These are phyloP conservation scores for Cirrhinus molitorella DNA, from an alignment of 2,797 vertebrate species.

Conservation along the genomic window DNA sequence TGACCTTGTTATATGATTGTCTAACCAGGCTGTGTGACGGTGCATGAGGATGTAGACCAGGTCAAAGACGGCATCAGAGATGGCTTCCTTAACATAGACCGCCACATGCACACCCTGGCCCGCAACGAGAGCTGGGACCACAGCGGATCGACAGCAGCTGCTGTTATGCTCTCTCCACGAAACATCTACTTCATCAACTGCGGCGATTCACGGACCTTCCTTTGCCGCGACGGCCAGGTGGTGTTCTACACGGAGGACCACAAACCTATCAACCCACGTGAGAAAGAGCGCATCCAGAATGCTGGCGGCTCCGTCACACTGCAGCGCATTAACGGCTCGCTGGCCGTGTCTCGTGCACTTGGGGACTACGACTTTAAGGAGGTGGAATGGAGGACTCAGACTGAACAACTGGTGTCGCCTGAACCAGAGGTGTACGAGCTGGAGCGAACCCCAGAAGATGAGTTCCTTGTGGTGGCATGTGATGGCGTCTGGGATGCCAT, in stretches of 20 bases:
- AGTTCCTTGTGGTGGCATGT: slow-evolving; percentile 85
- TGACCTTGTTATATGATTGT: slow-evolving; percentile 7
- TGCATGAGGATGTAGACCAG: slow-evolving; percentile 71
- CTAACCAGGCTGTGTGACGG: slow-evolving; percentile 66
- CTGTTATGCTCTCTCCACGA: slow-evolving; percentile 74
- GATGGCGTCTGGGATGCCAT: slow-evolving; percentile 87
- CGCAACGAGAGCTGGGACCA: slow-evolving; percentile 76
- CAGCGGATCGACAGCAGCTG: slow-evolving; percentile 77
- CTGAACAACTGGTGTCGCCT: slow-evolving; percentile 84
- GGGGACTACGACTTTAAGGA: slow-evolving; percentile 88
- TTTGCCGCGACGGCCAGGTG: slow-evolving; percentile 75
- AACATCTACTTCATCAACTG: slow-evolving; percentile 85
- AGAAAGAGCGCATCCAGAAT: slow-evolving; percentile 85
- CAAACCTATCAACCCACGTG: slow-evolving; percentile 82
- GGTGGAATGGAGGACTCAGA: slow-evolving; percentile 82
- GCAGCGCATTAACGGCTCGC: slow-evolving; percentile 83
- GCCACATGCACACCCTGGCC: slow-evolving; percentile 77
- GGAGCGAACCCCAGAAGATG: slow-evolving; percentile 75
- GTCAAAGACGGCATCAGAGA: slow-evolving; percentile 79
- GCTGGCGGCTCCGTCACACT: slow-evolving; percentile 82
- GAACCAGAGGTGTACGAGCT: slow-evolving; percentile 85
- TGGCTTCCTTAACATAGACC: slow-evolving; percentile 79
- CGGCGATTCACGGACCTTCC: slow-evolving; percentile 81
- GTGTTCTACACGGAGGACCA: slow-evolving; percentile 87
- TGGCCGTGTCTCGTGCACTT: slow-evolving; percentile 84